Evolutionary conservation across 1,140 invertebrate genomes (phyloP), one percentile per base, ranked within the genome.

Genomic region (Zaprionus ornatus): DNA sequence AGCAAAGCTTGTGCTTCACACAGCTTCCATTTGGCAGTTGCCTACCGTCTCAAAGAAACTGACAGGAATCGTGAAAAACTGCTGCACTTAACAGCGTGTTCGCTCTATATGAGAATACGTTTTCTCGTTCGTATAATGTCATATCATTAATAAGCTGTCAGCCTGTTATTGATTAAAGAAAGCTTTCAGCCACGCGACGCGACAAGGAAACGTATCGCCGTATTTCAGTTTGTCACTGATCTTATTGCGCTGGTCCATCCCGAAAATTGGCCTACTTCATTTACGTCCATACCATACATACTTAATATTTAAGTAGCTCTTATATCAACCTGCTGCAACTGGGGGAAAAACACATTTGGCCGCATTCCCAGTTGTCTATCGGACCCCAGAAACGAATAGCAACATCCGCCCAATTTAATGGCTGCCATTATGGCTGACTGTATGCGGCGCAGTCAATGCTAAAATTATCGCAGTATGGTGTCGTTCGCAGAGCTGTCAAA

Each of bases 241-340:
- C 42, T 50, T 32, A 54, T 42, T 25, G 63, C 35, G 32, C 32
- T 65, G 63, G 63, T 48, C 54, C 27, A 32, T 35, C 2, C 9
- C 23, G 29, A 27, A 45, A 55, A 35, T 64, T 68, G 40, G 29
- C 48, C 48, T 55, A 40, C 61, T 82, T 73, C 59, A 74, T 72
- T 79, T 78, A 71, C 56, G 72, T 52, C 74, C 69, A 27, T 37
- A 37, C 13, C 35, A n/a, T 35, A 74, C 52, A 82, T 82, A 79
- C 67, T 74, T 86, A 82, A 86, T 82, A 79, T 76, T 79, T 86
- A 86, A 86, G 82, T 82, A 86, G 66, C 59, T 70, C 54, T 70
- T 57, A 57, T 48, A 74, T 61, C 17, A 62, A 40, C 21, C 29
- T 48, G 27, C 10, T 79, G 63, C 37, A 50, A 60, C 37, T 17